A percentile compares a stretch with the other conserved stretches of the same genome.
Conservation (phyloP, 2,797 vertebrate species). For the Aphelocoma californica region DNA sequence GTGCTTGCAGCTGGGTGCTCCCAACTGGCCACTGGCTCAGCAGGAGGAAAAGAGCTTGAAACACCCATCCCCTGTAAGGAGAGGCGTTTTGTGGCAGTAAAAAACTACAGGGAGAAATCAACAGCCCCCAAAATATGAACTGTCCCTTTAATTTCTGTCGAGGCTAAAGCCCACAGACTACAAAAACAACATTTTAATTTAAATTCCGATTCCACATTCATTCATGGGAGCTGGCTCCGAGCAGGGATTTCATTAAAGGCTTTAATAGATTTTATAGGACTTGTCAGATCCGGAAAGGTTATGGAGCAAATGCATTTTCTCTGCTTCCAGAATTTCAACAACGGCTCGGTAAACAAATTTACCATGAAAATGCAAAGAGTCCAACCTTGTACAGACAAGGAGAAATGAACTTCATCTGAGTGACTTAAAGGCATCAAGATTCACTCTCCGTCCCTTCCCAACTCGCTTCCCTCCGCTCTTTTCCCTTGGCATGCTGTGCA, state of each 20-base stretch:
- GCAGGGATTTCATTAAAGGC: slow-evolving; percentile 77
- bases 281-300: slow-evolving; percentile 83
- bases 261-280: slow-evolving; percentile 78
- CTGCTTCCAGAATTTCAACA: slow-evolving; percentile 76
- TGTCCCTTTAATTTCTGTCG: slow-evolving; percentile 65
- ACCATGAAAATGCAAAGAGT: slow-evolving; percentile 84
- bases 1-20: not conserved
- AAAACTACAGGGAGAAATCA: not conserved
- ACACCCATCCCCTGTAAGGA: not conserved
- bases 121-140: not conserved
- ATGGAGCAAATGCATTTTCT: slow-evolving; percentile 85
- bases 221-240: slow-evolving; percentile 68
- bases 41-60: not conserved
- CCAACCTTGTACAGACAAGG: slow-evolving; percentile 66
- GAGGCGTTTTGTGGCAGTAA: not conserved
- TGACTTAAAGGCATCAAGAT: not conserved
- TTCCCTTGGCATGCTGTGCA: not conserved
- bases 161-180: slow-evolving; percentile 51
- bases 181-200: slow-evolving; percentile 77
- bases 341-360: slow-evolving; percentile 82
- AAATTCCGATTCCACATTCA: slow-evolving; percentile 73
- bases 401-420: slow-evolving; percentile 45
- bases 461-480: fast-evolving
- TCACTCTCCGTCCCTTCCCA: not conserved
- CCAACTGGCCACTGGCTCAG: not conserved